Base-by-base conservation (phyloP, 2,113 vertebrate species). In the Crotophaga sulcirostris region DNA sequence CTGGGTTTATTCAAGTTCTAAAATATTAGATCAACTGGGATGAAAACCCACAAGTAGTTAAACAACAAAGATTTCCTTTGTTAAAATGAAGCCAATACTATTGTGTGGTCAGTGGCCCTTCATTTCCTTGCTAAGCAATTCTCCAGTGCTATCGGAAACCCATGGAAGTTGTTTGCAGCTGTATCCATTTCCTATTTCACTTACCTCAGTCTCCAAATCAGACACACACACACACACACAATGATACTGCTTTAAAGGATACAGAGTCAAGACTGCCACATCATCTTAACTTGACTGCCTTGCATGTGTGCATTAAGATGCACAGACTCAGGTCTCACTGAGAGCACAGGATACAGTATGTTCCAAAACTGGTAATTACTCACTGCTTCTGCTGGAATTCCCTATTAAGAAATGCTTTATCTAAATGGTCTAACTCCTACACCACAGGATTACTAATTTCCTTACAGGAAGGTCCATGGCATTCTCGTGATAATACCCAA, bases 101-200 rank as follows among this genome's bases (percentile, higher is more conserved):
- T 66, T 90, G 93, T 84, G 79, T 3, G 25, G 67, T n/a, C 88
- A 91, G 68, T 38, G 68, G 56, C 73, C 89, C 75, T 95, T 93
- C 87, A 94, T n/a, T 97, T 98, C 97, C 97, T 97, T 87, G 84
- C 87, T 87, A 81, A 89, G 63, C 45, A 73, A 94, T 93, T 94
- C 87, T 96, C 93, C 74, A 91, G 79, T 62, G 91, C 84, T 93
- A 97, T 95, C 97, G 97, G 98, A 99, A 99, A 98, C 93, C 69
- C 90, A 54, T 90, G 98, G 99, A 99, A 99, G 98, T 98, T 97
- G 97, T 99, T 98, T 97, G 97, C 97, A 97, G 95, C 94, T 96
- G 72, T 94, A 98, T 87, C 64, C 89, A 95, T 97, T 99, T 99
- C 99, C 98, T 97, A 97, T 98, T 97, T 97, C 95, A 94, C 95